phyloP scores from a whole-genome alignment of 2,888 invertebrate genomes.

The Pristionchus exspectatus region DNA sequence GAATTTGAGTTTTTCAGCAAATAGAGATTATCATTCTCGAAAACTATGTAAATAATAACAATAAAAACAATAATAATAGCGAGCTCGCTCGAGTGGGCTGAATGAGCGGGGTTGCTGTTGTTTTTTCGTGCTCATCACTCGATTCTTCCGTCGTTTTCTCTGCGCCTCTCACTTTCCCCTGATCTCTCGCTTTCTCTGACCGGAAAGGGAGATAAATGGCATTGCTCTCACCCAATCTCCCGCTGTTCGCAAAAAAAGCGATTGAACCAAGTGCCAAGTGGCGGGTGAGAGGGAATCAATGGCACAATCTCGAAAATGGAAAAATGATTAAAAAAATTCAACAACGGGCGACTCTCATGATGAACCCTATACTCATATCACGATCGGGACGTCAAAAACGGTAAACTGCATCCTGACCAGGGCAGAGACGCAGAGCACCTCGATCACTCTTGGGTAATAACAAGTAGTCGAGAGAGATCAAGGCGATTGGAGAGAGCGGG shows the following conservation, averaged over 20 bases:
- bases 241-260: conserved; percentile 38
- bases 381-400: not conserved
- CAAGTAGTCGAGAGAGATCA: conserved; percentile 22
- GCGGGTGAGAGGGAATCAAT: not conserved
- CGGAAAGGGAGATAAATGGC: too few species aligned
- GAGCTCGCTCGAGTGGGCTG: not conserved
- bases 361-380: not conserved
- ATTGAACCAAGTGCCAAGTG: not conserved
- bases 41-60: not conserved
- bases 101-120: conserved; percentile 15
- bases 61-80: not conserved
- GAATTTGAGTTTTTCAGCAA: not conserved
- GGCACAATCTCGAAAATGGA: not conserved
- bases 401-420: not conserved
- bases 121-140: not conserved
- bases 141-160: not conserved
- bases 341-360: too few species aligned
- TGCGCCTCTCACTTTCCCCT: not conserved
- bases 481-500: conserved; percentile 17
- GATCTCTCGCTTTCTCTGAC: not conserved
- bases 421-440: conserved; percentile 30
- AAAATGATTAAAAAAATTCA: not conserved
- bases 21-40: too few species aligned
- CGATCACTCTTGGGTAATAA: not conserved
- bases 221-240: not conserved